phyloP scores from a whole-genome alignment of 2,797 vertebrate species.

The Acanthis flammea region DNA sequence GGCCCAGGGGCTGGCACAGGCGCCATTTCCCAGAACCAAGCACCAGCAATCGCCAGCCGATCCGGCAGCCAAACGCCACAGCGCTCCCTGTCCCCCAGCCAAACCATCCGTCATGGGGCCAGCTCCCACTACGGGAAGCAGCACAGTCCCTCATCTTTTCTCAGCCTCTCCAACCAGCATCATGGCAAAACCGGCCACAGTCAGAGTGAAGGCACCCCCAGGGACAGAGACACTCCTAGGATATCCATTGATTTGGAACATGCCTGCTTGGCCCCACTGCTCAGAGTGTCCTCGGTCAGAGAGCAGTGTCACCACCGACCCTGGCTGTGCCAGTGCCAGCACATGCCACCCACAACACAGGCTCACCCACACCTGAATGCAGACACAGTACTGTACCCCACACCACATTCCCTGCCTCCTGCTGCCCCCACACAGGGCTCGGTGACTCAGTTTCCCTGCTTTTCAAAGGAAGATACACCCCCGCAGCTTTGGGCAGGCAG shows the following conservation, averaged over 20 bases:
- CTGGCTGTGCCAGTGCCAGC: rapidly evolving
- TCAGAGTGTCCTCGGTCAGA: rapidly evolving
- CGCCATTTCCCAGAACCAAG: not conserved
- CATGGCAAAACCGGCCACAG: not conserved
- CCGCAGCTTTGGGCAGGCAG: not conserved
- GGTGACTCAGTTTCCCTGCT: not conserved
- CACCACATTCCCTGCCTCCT: not conserved
- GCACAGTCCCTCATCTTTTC: not conserved
- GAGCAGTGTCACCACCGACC: not conserved
- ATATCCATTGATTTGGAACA: not conserved
- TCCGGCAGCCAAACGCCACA: not conserved
- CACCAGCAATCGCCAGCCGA: rapidly evolving
- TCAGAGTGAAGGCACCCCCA: rapidly evolving
- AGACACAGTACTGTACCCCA: not conserved
- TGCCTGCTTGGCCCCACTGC: rapidly evolving
- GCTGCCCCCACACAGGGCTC: not conserved
- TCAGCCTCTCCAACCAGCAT: not conserved
- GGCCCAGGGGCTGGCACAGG: not conserved
- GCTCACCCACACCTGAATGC: rapidly evolving
- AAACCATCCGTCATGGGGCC: not conserved
- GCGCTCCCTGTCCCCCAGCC: not conserved
- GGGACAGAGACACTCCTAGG: rapidly evolving
- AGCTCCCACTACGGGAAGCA: not conserved
- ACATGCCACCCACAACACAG: rapidly evolving
- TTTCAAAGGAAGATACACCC: not conserved